phyloP scores from a whole-genome alignment of 2,888 invertebrate species.

The Tetheella fluctuosa region DNA sequence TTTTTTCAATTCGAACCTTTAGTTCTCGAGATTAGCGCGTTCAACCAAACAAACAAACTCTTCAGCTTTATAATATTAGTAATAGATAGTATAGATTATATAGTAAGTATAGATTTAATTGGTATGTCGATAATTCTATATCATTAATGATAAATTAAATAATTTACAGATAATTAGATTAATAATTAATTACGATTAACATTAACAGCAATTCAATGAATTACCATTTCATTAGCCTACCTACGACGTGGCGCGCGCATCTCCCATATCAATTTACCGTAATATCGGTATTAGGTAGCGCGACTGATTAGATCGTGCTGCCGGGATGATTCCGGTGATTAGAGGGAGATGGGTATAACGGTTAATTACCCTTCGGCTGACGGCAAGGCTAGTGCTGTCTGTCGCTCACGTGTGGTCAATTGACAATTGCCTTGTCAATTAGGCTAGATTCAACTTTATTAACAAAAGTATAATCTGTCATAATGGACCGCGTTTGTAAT shows the following conservation, averaged over 20 bases:
- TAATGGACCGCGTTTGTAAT: too few relatives aligned
- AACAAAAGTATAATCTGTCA: too few relatives aligned
- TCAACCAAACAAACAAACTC: too few relatives aligned
- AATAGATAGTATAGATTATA: too few relatives aligned
- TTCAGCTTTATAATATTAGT: too few relatives aligned
- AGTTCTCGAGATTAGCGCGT: too few relatives aligned
- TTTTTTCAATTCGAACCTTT: too few relatives aligned
- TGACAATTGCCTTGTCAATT: not conserved
- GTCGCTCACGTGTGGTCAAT: not conserved
- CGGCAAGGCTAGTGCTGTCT: not conserved
- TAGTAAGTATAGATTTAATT: too few relatives aligned
- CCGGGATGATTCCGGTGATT: not conserved
- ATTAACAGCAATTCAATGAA: not conserved
- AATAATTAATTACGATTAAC: not conserved
- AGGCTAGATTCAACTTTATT: too few relatives aligned
- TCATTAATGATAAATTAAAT: too few relatives aligned
- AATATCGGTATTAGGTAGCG: not conserved
- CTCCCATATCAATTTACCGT: not conserved
- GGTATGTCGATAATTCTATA: too few relatives aligned
- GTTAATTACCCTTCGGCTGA: not conserved
- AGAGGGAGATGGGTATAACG: not conserved
- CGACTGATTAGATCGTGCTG: not conserved
- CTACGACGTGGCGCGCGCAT: not conserved
- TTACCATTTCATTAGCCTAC: conserved; percentile 2
- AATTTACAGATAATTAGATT: not conserved